Conservation (phyloP, 2,797 vertebrate species). For the Cetoscarus ocellatus region DNA sequence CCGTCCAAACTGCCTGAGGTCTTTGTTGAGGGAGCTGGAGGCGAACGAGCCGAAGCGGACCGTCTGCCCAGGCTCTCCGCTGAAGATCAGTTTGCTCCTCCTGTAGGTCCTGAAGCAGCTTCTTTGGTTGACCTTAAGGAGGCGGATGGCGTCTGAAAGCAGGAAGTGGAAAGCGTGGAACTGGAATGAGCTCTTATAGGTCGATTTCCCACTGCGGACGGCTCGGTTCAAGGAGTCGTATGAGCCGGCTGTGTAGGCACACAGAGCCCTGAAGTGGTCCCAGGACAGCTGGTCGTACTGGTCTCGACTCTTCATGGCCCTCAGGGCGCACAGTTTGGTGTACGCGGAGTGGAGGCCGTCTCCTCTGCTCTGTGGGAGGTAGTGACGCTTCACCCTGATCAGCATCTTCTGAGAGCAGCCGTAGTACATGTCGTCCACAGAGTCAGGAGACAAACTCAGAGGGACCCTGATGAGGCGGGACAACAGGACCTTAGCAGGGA, state of each 20-base stretch:
- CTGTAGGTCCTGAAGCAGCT: slow-evolving; percentile 40
- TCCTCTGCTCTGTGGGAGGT: slow-evolving; percentile 20
- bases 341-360: slow-evolving; percentile 12
- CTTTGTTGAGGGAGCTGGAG: slow-evolving; percentile 53
- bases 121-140: slow-evolving; percentile 52
- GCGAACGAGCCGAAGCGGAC: slow-evolving; percentile 55
- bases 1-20: slow-evolving; percentile 44
- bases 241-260: slow-evolving; percentile 46
- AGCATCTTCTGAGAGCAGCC: slow-evolving; percentile 52
- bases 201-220: slow-evolving; percentile 20
- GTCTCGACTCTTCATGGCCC: slow-evolving; percentile 30
- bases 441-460: slow-evolving; percentile 39
- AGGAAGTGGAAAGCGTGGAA: slow-evolving; percentile 59
- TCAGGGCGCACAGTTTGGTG: slow-evolving; percentile 32
- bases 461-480: slow-evolving; percentile 4
- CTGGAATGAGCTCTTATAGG: slow-evolving; percentile 32
- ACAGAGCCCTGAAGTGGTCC: slow-evolving; percentile 49
- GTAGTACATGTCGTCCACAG: slow-evolving; percentile 58
- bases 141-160: slow-evolving; percentile 43
- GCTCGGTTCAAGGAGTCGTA: slow-evolving; percentile 35
- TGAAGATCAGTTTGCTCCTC: slow-evolving; percentile 40
- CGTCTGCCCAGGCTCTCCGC: slow-evolving; percentile 37
- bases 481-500: background rate
- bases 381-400: slow-evolving; percentile 47
- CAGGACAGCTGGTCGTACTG: slow-evolving; percentile 28